These are phyloP conservation scores for Microplitis demolitor DNA, from an alignment of 1,140 invertebrate genomes.

Conservation along the genomic window DNA sequence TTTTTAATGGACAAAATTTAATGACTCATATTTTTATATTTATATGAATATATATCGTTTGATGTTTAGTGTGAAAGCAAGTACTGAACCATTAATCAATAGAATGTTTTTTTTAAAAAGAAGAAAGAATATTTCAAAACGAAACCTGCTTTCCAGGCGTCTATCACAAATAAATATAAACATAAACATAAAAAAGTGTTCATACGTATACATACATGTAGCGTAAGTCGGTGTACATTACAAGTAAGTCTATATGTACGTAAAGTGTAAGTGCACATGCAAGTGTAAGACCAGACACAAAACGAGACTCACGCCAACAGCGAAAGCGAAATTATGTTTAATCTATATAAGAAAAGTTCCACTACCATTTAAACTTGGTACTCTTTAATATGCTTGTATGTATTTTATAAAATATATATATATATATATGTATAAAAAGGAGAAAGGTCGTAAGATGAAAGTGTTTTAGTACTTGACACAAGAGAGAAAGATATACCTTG, in stretches of 20 bases:
- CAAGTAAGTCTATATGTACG: too few species aligned
- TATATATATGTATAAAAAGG: slow-evolving; percentile 20
- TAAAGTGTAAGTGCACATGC: too few species aligned
- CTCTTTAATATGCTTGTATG: neutral
- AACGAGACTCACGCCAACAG: slow-evolving; percentile 5
- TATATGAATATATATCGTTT: too few species aligned
- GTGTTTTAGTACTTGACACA: slow-evolving; percentile 27
- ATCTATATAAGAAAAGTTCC: too few species aligned
- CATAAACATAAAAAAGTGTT: too few species aligned
- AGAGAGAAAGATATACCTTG: neutral
- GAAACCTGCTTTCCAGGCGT: slow-evolving; percentile 28
- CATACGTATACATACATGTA: too few species aligned
- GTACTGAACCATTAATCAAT: neutral
- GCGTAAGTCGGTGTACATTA: too few species aligned
- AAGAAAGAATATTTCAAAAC: neutral
- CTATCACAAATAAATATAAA: too few species aligned
- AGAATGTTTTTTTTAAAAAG: neutral
- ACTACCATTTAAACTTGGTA: neutral
- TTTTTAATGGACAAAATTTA: too few species aligned
- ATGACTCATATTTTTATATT: too few species aligned
- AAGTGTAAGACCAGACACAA: too few species aligned
- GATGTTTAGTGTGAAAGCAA: too few species aligned
- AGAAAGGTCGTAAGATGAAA: slow-evolving; percentile 50
- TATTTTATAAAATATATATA: neutral
- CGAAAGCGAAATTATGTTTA: slow-evolving; percentile 37